phyloP scores from a whole-genome alignment of 2,888 invertebrate species.

The Pristionchus mayeri region DNA sequence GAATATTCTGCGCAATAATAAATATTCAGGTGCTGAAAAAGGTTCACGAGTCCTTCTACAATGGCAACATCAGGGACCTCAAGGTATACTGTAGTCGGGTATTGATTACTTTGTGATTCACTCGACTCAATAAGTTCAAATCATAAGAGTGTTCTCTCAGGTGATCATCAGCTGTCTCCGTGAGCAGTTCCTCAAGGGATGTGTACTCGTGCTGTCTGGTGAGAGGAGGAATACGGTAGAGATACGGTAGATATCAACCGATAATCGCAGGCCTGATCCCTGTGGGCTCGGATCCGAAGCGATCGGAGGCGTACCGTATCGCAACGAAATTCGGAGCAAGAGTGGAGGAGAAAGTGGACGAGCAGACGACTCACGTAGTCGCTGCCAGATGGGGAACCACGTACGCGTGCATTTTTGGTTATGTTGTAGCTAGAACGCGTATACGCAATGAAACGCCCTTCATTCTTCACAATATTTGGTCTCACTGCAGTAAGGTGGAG shows the following conservation, averaged over 20 bases:
- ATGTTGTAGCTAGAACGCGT: too few species aligned
- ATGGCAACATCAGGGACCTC: slow-evolving; percentile 58
- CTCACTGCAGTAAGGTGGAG: slow-evolving; percentile 68
- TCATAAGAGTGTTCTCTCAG: too few species aligned
- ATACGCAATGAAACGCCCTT: too few species aligned
- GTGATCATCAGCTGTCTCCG: slow-evolving; percentile 61
- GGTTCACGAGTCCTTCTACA: slow-evolving; percentile 87
- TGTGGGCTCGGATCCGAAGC: slow-evolving; percentile 56
- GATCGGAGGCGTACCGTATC: slow-evolving; percentile 63
- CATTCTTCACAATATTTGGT: too few species aligned
- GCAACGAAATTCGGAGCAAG: slow-evolving; percentile 68
- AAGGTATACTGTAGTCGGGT: slow-evolving; percentile 54
- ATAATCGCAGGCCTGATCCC: not conserved
- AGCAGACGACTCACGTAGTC: slow-evolving; percentile 90
- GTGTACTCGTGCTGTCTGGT: slow-evolving; percentile 67
- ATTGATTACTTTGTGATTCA: not conserved
- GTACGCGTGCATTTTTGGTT: too few species aligned
- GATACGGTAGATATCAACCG: not conserved
- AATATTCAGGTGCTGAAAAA: slow-evolving; percentile 60
- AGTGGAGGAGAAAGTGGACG: slow-evolving; percentile 52
- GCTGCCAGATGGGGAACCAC: slow-evolving; percentile 78
- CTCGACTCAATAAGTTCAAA: too few species aligned
- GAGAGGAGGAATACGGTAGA: not conserved
- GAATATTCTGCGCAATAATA: not conserved
- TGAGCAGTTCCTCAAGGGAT: slow-evolving; percentile 63